A percentile compares a stretch with the other conserved stretches of the same genome.
These are phyloP conservation scores for Drosophila azteca DNA, from an alignment of 1,140 invertebrate species.

Conservation along the genomic window DNA sequence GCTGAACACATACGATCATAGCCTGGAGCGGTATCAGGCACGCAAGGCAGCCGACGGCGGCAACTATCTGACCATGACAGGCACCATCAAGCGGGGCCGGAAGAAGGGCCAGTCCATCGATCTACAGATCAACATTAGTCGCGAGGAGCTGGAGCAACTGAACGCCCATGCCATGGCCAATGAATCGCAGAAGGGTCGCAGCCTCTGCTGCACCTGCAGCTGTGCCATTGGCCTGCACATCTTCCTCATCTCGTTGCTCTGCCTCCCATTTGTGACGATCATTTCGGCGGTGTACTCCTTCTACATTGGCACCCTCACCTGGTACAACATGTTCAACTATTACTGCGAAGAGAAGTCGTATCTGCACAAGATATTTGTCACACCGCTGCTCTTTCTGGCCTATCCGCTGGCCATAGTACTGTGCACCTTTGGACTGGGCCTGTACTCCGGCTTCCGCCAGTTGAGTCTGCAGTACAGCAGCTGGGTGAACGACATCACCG, in stretches of 20 bases:
- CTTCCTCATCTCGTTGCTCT: slow-evolving; percentile 87
- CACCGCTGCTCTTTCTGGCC: slow-evolving; percentile 88
- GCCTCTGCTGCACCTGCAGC: slow-evolving; percentile 86
- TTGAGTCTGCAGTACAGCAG: slow-evolving; percentile 88
- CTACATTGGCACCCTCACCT: slow-evolving; percentile 90
- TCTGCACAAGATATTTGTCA: slow-evolving; percentile 86
- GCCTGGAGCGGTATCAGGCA: slow-evolving; percentile 84
- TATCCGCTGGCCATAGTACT: slow-evolving; percentile 89
- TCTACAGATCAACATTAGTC: slow-evolving; percentile 89
- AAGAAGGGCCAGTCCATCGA: slow-evolving; percentile 90
- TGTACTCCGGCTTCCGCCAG: slow-evolving; percentile 89
- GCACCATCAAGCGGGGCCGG: slow-evolving; percentile 89
- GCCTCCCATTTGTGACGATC: slow-evolving; percentile 87
- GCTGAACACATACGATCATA: slow-evolving; percentile 84
- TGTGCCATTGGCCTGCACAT: slow-evolving; percentile 88
- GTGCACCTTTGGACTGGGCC: slow-evolving; percentile 87
- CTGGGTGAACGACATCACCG: slow-evolving; percentile 89
- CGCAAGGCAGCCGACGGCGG: slow-evolving; percentile 84
- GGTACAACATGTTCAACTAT: slow-evolving; percentile 90
- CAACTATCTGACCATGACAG: slow-evolving; percentile 87
- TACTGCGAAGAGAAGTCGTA: slow-evolving; percentile 88
- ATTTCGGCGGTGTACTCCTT: slow-evolving; percentile 88
- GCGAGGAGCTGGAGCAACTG: slow-evolving; percentile 87
- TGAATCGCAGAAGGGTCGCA: slow-evolving; percentile 85
- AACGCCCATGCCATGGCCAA: slow-evolving; percentile 87